These are phyloP conservation scores for Myotis findleyi DNA, from an alignment of 2,797 vertebrate genomes.

Conservation along the genomic window DNA sequence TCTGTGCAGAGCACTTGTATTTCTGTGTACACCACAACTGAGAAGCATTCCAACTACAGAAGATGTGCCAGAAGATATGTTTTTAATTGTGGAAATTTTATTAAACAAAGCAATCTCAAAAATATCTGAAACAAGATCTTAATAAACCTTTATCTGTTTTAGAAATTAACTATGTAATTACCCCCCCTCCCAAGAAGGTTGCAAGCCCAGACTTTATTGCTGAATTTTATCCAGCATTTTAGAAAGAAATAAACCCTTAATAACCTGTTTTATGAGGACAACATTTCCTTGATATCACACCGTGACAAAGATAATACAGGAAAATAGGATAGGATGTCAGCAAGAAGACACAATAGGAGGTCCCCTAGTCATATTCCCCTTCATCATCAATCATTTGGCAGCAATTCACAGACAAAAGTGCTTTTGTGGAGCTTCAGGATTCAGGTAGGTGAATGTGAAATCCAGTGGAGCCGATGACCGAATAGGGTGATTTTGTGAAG, in stretches of 20 bases:
- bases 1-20: neutral
- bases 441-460: neutral
- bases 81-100: neutral
- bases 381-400: neutral
- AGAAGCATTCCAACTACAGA: neutral
- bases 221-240: neutral
- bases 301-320: neutral
- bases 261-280: neutral
- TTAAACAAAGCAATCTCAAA: neutral
- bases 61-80: neutral
- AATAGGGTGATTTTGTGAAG: neutral
- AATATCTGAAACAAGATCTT: neutral
- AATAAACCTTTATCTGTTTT: neutral
- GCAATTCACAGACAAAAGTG: neutral
- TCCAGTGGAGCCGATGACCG: neutral
- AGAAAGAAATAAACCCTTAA: neutral
- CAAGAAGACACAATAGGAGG: neutral
- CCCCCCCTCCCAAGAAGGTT: neutral
- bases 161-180: neutral
- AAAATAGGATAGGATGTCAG: neutral
- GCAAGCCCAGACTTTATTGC: neutral
- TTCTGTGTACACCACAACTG: neutral
- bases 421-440: neutral
- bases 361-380: neutral
- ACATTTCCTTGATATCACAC: neutral